These are phyloP conservation scores for Sminthurides bifidus DNA, from an alignment of 1,140 invertebrate species.

Conservation along the genomic window DNA sequence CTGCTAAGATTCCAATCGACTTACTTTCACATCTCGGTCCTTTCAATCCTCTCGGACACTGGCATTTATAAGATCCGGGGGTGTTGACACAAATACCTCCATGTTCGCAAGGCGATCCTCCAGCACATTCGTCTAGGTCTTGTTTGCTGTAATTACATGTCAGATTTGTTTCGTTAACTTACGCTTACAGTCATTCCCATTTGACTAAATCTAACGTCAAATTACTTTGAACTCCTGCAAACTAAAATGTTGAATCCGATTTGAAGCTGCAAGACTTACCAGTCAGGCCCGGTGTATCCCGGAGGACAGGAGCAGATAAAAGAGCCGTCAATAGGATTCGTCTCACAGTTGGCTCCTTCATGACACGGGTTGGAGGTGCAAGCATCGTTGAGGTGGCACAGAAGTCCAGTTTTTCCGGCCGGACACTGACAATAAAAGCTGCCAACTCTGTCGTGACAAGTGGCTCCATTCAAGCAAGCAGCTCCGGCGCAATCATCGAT, in stretches of 20 bases:
- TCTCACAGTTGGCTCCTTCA: constrained; percentile 84
- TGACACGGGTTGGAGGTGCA: constrained; percentile 95
- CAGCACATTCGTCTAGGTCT: constrained; percentile 89
- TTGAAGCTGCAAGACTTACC: constrained; percentile 35
- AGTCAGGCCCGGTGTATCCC: constrained; percentile 80
- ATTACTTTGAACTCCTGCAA: background rate
- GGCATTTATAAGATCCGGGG: constrained; percentile 81
- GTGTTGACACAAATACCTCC: constrained; percentile 89
- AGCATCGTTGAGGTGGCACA: constrained; percentile 92
- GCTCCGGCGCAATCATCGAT: constrained; percentile 86
- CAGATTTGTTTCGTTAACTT: background rate
- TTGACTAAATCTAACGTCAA: background rate
- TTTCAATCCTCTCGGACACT: constrained; percentile 82
- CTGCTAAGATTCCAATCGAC: constrained; percentile 34
- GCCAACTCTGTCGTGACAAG: constrained; percentile 87
- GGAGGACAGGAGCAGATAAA: constrained; percentile 85
- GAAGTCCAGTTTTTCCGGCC: constrained; percentile 79
- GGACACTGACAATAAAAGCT: constrained; percentile 92
- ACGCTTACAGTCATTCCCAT: background rate
- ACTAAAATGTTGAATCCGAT: background rate
- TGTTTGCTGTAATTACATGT: constrained; percentile 45
- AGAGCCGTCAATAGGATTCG: constrained; percentile 85
- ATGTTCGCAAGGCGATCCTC: constrained; percentile 84
- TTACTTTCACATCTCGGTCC: constrained; percentile 82
- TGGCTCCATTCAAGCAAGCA: constrained; percentile 89